Conservation (phyloP, 2,888 invertebrate genomes). For the Sinelater perroti region DNA sequence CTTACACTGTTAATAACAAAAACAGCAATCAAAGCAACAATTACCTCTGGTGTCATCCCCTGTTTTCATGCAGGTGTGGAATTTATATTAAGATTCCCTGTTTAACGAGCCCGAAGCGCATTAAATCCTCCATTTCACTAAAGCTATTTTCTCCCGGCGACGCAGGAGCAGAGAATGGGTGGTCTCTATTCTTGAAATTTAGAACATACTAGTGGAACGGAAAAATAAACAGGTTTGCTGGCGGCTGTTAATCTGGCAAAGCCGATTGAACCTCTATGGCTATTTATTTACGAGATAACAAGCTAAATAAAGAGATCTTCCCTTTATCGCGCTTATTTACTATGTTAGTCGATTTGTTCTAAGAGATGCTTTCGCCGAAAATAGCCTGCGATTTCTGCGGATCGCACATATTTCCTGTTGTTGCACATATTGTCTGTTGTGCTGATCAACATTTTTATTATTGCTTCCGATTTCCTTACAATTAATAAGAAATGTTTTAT, state of each 20-base stretch:
- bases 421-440: too few relatives aligned
- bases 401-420: slow-evolving; percentile 5
- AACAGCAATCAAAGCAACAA: too few relatives aligned
- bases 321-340: slow-evolving; percentile 28
- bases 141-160: not conserved
- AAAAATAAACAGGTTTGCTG: slow-evolving; percentile 32
- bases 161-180: not conserved
- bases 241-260: slow-evolving; percentile 28
- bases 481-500: too few relatives aligned
- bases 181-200: not conserved
- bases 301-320: slow-evolving; percentile 27
- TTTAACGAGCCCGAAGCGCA: too few relatives aligned
- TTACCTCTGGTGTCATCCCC: too few relatives aligned
- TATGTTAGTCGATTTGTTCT: slow-evolving; percentile 25
- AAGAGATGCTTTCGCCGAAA: slow-evolving; percentile 16
- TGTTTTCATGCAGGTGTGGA: too few relatives aligned
- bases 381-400: slow-evolving; percentile 3
- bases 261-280: slow-evolving; percentile 28
- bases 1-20: too few relatives aligned
- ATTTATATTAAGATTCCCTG: too few relatives aligned
- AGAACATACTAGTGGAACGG: slow-evolving; percentile 9
- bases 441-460: too few relatives aligned
- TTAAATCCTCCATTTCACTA: not conserved
- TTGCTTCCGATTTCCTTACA: too few relatives aligned
- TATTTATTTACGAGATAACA: slow-evolving; percentile 32